Base-by-base conservation (phyloP, 1,140 invertebrate species). In the Drosophila subobscura region DNA sequence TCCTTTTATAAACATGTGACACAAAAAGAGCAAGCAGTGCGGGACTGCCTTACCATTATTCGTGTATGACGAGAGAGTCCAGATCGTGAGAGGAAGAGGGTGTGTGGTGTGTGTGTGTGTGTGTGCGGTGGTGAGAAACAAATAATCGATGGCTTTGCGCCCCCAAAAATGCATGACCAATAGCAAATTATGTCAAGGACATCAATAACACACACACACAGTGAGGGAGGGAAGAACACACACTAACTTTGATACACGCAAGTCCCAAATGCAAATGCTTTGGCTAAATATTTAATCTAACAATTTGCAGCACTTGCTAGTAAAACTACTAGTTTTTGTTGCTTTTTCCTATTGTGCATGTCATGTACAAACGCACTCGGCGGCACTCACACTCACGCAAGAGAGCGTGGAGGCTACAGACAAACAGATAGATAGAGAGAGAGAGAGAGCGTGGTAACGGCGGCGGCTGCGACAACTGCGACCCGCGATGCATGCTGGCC, bases 251-350 rank as follows among this genome's bases (percentile, higher is more conserved):
- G 45, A 50, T 50, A 51, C 14, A 25, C 16, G 25, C 41, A 6
- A 44, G 14, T 42, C 42, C 46, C 46, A 67, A 45, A 33, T 25
- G 27, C 49, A 50, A 52, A 37, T 51, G 56, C 44, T 64, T 44
- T 71, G 55, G 54, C 78, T 84, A 76, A 63, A 72, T 84, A 79
- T 84, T 84, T 79, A 80, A 77, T 58, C 65, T 58, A 75, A 46
- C 58, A 84, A 84, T 84, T 84, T 58, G 51, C 79, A 79, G 47
- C 58, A 72, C 61, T 67, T 61, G 40, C 33, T 52, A 40, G 53
- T 10, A 59, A 59, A 55, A 44, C 50, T 75, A 37, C 55, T 51
- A 25, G 45, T 54, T 60, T 46, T 49, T 76, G 29, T 74, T 53
- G 37, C 60, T 66, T 60, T 60, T 59, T 70, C 73, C 50, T 60